Base-by-base conservation (phyloP, 2,113 vertebrate genomes). In the Eulemur macaco region DNA sequence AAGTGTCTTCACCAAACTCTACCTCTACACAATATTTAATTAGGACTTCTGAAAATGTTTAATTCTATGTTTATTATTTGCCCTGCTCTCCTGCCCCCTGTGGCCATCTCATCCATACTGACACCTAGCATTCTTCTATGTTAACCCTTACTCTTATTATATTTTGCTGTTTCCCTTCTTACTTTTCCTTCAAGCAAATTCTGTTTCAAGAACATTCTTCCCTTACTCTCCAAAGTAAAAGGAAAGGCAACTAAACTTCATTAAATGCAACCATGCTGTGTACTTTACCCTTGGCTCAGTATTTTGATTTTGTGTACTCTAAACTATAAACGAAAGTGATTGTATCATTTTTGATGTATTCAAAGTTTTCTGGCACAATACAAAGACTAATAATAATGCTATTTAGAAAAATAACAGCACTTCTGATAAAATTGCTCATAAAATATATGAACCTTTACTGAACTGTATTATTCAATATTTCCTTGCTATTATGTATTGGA, bases 371-470 rank as follows among this genome's bases (percentile, higher is more conserved):
- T 50, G 5, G 58, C 56, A 94, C 21, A 89, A 88, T 64, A 25
- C 56, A 95, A 95, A 95, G 56, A 90, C 68, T 92, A 81, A 76
- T 58, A 66, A 90, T 54, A 86, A 74, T 17, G 78, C 50, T 74
- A 54, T 80, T 91, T 91, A 83, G 73, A 85, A 96, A 97, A 91
- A 58, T 77, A 54, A n/a, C 25, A 93, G 69, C 52, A n/a, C 6
- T 91, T 91, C 54, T 87, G 63, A 89, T 76, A 86, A 96, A 93
- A 92, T 64, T 93, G 69, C 23, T 93, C 76, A 82, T 80, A 45
- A 96, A 93, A 90, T 77, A 81, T 37, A 81, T 8, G 27, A 94
- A 73, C 34, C 9, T 94, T 50, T 74, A 84, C 29, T 91, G 64
- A 91, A 94, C 25, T 92, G 7, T 8, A 82, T 95, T 86, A 89